These are phyloP conservation scores for Caenorhabditis imperialis DNA, from an alignment of 2,888 invertebrate genomes.

Conservation along the genomic window DNA sequence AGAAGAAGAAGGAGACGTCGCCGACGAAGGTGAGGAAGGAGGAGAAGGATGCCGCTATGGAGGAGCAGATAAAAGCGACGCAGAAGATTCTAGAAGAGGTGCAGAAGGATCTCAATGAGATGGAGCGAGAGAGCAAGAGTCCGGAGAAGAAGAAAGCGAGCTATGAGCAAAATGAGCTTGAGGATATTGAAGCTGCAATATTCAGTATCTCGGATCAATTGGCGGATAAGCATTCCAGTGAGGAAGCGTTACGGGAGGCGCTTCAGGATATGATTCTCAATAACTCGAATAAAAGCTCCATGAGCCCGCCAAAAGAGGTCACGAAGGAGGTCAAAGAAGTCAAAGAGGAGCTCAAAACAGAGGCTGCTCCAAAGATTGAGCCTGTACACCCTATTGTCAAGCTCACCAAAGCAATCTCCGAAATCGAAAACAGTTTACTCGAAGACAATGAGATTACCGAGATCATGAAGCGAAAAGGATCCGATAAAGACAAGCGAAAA, in stretches of 20 bases:
- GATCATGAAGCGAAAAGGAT: conserved; percentile 47
- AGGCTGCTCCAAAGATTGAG: conserved; percentile 2
- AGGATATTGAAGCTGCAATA: conserved; percentile 70
- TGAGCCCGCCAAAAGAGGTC: conserved; percentile 47
- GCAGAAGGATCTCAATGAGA: conserved; percentile 26
- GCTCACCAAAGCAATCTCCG: conserved; percentile 59
- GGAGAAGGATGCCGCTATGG: conserved; percentile 14
- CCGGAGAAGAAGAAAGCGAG: conserved; percentile 26
- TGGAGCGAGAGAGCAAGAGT: conserved; percentile 26
- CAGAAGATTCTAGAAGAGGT: conserved; percentile 40
- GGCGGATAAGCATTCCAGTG: conserved; percentile 71
- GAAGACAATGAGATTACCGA: conserved; percentile 70
- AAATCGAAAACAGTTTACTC: conserved; percentile 71
- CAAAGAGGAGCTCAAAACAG: not conserved
- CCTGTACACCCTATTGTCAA: conserved; percentile 64
- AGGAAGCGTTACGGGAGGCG: conserved; percentile 71
- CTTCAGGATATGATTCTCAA: conserved; percentile 76
- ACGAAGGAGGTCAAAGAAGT: conserved; percentile 16
- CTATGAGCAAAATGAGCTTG: conserved; percentile 24
- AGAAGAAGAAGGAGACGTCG: conserved; percentile 31
- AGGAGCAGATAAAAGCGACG: conserved; percentile 28
- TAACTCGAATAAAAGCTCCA: no score
- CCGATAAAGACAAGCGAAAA: conserved; percentile 32
- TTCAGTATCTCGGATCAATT: conserved; percentile 69
- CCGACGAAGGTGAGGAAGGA: conserved; percentile 21